phyloP scores from a whole-genome alignment of 2,797 vertebrate species.

The Sebastes nivosus region DNA sequence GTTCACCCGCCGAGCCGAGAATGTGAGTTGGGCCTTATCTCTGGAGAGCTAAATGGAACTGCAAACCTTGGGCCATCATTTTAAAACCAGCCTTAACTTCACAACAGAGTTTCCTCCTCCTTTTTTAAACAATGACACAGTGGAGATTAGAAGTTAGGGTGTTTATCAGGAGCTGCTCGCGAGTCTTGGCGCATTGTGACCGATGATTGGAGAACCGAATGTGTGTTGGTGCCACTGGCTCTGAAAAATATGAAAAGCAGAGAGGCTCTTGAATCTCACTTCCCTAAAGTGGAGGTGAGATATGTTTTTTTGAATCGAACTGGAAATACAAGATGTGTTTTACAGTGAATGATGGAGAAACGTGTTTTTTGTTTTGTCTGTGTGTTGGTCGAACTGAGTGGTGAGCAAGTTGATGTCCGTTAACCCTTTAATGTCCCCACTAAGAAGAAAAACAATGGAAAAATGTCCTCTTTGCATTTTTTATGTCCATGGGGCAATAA shows the following conservation, averaged over 20 bases:
- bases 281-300: not conserved
- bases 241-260: not conserved
- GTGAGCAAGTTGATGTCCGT: too few relatives aligned
- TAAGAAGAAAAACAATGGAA: too few relatives aligned
- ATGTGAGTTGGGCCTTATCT: conserved; percentile 34
- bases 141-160: not conserved
- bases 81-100: conserved; percentile 2
- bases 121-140: conserved; percentile 11
- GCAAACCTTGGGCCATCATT: conserved; percentile 28
- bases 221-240: not conserved
- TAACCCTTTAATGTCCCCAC: fast-evolving
- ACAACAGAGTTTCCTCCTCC: conserved; percentile 4
- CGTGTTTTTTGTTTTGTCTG: not conserved
- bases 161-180: not conserved
- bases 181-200: not conserved
- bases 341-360: not conserved
- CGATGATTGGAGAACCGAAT: not conserved
- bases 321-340: not conserved
- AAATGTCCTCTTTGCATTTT: too few relatives aligned
- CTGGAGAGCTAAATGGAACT: conserved; percentile 39
- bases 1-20: not conserved
- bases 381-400: too few relatives aligned
- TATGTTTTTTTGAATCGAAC: not conserved
- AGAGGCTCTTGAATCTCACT: not conserved
- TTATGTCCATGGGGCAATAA: too few relatives aligned